phyloP scores from a whole-genome alignment of 2,797 vertebrate species.

The Chiroxiphia lanceolata region DNA sequence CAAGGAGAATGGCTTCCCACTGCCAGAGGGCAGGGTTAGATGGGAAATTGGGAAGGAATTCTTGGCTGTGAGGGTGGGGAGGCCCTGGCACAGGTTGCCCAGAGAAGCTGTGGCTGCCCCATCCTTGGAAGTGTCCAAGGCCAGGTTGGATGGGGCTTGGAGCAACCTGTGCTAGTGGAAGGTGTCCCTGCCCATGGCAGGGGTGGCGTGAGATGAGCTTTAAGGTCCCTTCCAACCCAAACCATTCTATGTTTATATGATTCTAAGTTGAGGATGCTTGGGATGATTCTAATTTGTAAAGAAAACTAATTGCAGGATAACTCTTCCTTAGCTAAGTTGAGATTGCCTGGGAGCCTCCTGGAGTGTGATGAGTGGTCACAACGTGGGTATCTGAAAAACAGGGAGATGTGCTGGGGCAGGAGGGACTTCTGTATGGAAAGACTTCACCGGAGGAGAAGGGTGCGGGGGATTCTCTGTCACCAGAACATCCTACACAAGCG shows the following conservation, averaged over 20 bases:
- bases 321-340: background rate
- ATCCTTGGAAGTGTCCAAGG: background rate
- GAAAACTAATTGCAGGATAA: background rate
- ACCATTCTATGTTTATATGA: background rate
- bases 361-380: background rate
- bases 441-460: background rate
- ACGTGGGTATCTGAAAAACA: background rate
- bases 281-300: background rate
- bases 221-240: background rate
- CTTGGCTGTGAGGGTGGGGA: background rate
- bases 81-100: background rate
- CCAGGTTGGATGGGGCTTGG: background rate
- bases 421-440: background rate
- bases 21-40: background rate
- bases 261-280: background rate
- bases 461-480: background rate
- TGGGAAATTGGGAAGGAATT: background rate
- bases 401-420: background rate
- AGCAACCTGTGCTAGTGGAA: background rate
- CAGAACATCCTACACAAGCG: background rate
- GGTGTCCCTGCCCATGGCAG: background rate
- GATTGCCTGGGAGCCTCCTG: background rate
- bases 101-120: background rate
- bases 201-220: background rate
- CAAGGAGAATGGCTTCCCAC: background rate